Evolutionary conservation across 2,113 vertebrate species (phyloP).

Genomic region (Pelodiscus sinensis): DNA sequence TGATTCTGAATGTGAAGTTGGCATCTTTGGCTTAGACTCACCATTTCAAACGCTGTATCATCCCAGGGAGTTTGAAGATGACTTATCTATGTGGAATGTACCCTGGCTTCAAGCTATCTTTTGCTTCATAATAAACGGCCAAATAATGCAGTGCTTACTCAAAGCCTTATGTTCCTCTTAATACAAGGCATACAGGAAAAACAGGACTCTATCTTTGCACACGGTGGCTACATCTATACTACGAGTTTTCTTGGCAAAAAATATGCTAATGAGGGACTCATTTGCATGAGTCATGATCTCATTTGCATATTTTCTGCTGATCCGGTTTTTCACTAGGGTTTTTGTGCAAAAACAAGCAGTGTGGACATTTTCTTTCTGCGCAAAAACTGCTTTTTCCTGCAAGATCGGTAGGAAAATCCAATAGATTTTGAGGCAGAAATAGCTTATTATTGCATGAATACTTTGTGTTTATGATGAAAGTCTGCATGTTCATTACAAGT

Average conservation of each 20-base stretch:
- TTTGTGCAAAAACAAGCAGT: no score
- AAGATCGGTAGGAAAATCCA: background rate
- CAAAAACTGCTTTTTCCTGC: no score
- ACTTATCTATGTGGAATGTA: constrained; percentile 3
- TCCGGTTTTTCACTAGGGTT: no score
- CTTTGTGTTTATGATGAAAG: background rate
- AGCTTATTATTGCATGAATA: background rate
- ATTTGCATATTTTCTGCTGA: no score
- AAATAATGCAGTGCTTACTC: background rate
- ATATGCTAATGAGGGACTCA: no score
- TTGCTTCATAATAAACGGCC: background rate
- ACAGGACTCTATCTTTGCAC: background rate
- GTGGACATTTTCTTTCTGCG: background rate
- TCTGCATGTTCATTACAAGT: rapidly evolving
- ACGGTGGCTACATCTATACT: background rate
- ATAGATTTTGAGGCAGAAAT: background rate
- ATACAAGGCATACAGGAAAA: background rate
- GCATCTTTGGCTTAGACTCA: constrained; percentile 55
- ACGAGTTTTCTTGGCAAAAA: no score
- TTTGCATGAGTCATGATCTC: no score
- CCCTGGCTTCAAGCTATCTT: background rate
- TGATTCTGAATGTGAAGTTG: constrained; percentile 62
- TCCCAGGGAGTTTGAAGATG: background rate
- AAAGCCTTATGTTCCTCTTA: rapidly evolving
- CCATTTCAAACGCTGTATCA: constrained; percentile 14